Evolutionary conservation across 2,113 vertebrate species (phyloP).

Genomic region (Chloebia gouldiae): DNA sequence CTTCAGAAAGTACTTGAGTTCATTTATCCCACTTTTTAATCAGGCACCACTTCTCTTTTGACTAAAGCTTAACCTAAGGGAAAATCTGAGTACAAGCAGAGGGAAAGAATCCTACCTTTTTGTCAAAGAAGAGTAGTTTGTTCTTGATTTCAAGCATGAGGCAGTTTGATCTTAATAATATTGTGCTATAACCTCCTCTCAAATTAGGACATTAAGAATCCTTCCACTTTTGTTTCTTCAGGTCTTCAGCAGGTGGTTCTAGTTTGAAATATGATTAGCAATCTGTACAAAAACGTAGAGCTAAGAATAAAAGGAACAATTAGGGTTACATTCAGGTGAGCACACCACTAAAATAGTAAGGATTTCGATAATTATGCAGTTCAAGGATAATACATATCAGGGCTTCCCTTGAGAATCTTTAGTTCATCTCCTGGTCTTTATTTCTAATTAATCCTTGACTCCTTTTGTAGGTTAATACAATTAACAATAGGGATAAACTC

Average conservation of each 20-base stretch:
- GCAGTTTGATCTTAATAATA: neutral
- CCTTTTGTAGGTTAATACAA: constrained; percentile 40
- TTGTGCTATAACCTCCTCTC: neutral
- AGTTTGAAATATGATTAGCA: constrained; percentile 21
- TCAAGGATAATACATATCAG: constrained; percentile 5
- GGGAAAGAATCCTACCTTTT: neutral
- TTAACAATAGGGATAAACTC: constrained; percentile 21
- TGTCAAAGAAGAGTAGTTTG: neutral
- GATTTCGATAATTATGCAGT: constrained; percentile 33
- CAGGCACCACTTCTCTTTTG: neutral
- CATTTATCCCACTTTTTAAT: constrained; percentile 18
- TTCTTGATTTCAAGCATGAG: constrained; percentile 8
- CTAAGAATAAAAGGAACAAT: constrained; percentile 26
- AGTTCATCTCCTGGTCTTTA: constrained; percentile 35
- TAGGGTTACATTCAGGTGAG: constrained; percentile 39
- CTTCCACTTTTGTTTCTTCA: constrained; percentile 13
- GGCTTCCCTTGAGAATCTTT: constrained; percentile 29
- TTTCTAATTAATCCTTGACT: constrained; percentile 52
- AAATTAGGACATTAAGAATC: constrained; percentile 9
- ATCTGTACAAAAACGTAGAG: neutral
- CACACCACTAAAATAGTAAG: neutral
- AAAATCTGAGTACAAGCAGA: neutral
- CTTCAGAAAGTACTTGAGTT: neutral
- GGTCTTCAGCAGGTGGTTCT: neutral
- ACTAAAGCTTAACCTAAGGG: constrained; percentile 17